Conservation (phyloP, 2,888 invertebrate species). For the Hololepta plana region DNA sequence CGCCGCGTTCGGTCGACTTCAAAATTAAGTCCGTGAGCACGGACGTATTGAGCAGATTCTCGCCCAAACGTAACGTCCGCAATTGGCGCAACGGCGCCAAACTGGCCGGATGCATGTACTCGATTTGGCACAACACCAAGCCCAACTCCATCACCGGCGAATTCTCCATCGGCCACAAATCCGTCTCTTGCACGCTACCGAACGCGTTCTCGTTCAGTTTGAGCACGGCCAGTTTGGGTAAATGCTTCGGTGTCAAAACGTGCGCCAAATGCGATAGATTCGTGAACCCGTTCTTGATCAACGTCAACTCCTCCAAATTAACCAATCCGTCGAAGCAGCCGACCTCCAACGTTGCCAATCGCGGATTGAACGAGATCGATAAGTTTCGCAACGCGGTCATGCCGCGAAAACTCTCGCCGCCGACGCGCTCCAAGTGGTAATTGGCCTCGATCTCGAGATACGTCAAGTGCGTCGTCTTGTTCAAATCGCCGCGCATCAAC, state of each 20-base stretch:
- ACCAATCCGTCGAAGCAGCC: conserved; percentile 32
- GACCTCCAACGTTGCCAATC: conserved; percentile 27
- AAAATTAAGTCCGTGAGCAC: conserved; percentile 28
- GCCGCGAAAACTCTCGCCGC: conserved; percentile 31
- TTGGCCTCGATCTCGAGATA: conserved; percentile 36
- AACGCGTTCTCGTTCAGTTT: conserved; percentile 37
- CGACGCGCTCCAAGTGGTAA: conserved; percentile 29
- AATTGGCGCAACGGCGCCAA: conserved; percentile 30
- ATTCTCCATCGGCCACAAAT: conserved; percentile 31
- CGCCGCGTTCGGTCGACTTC: conserved; percentile 21
- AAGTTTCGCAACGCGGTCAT: conserved; percentile 30
- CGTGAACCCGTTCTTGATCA: conserved; percentile 36
- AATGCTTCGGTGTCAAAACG: conserved; percentile 25
- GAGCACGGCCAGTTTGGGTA: conserved; percentile 30
- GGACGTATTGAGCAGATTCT: conserved; percentile 32
- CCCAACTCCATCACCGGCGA: conserved; percentile 28
- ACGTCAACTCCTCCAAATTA: conserved; percentile 30
- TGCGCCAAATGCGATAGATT: conserved; percentile 27
- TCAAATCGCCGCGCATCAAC: conserved; percentile 28
- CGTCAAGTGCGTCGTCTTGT: conserved; percentile 23
- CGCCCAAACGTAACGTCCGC: conserved; percentile 30
- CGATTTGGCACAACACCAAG: conserved; percentile 33
- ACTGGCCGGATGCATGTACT: conserved; percentile 31
- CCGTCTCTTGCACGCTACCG: conserved; percentile 24
- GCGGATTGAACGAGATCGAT: conserved; percentile 36